Base-by-base conservation (phyloP, 1,140 invertebrate genomes). In the Lordiphosa stackelbergi region DNA sequence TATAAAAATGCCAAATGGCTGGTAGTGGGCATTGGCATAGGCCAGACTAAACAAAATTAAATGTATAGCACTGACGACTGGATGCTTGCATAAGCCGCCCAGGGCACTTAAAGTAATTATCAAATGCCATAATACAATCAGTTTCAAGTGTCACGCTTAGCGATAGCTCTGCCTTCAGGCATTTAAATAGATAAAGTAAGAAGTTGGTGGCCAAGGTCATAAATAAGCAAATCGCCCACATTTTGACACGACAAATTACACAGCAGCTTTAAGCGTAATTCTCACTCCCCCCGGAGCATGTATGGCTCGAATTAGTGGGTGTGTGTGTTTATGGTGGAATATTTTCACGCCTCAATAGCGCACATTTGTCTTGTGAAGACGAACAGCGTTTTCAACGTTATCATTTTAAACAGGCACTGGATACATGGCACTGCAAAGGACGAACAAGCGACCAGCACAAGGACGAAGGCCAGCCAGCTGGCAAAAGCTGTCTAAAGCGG, bases 291-390 rank as follows among this genome's bases (percentile, higher is more conserved):
- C 10, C 42, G 3, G 28, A 11, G 42, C 22, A 45, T 12, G 9
- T 2, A 28, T 12, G 19, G 9, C 11, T 4, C 12, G 22, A 6
- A 10, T 3, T 36, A 43, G 22, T 53, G 48, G 1, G 40, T 37
- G 36, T 83, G 59, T 71, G 71, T 75, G 79, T 81, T 75, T 75
- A 83, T 81, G 72, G 77, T 83, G 63, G 59, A 81, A 81, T 81
- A 75, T 81, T 81, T 81, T 81, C 77, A 81, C 75, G 75, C 75
- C 75, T 81, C 75, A 81, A 75, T 83, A 57, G 75, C 59, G 78
- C 75, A 81, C 75, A 81, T 81, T 81, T 83, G 75, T 81, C 75
- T 81, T 81, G 49, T 64, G 53, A 63, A 55, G 66, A 68, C 74
- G 60, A 65, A 53, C 41, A 66, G 42, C 59, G 60, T 73, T 73